Percentiles rank a stretch among this genome's conserved stretches.
phyloP scores from a whole-genome alignment of 2,888 invertebrate species.

The Ormia ochracea region DNA sequence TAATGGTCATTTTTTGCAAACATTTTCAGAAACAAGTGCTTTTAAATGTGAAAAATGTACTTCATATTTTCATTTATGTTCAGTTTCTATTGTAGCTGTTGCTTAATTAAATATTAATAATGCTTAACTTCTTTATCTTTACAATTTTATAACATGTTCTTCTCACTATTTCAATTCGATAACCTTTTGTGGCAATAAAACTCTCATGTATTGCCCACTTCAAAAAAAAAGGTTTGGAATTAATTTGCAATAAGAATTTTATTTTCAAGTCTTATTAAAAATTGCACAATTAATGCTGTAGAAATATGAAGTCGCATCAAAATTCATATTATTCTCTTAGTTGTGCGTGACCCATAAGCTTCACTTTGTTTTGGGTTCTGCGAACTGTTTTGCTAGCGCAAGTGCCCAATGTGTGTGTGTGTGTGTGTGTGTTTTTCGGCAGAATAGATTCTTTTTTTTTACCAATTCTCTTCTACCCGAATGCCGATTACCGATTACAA shows the following conservation, averaged over 20 bases:
- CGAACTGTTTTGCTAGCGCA: too few species aligned
- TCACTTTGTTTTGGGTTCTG: too few species aligned
- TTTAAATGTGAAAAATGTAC: background rate
- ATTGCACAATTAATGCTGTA: too few species aligned
- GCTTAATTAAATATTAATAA: conserved; percentile 15
- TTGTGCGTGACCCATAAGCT: too few species aligned
- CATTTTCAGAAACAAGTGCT: background rate
- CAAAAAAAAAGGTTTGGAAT: background rate
- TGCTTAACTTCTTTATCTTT: background rate
- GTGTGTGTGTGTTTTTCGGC: too few species aligned
- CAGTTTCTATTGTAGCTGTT: background rate
- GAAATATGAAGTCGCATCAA: too few species aligned
- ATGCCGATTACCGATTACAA: too few species aligned
- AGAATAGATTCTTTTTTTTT: too few species aligned
- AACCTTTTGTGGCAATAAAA: background rate
- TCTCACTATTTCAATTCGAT: background rate
- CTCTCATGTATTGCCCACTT: background rate
- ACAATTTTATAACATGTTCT: background rate
- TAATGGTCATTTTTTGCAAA: background rate
- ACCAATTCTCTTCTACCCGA: too few species aligned
- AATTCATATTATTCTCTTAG: too few species aligned
- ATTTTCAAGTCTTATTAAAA: background rate
- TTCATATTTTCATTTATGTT: background rate
- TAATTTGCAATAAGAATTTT: background rate
- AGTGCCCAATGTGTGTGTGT: too few species aligned